Base-by-base conservation (phyloP, 1,140 invertebrate genomes). In the Potamilus streckersoni region DNA sequence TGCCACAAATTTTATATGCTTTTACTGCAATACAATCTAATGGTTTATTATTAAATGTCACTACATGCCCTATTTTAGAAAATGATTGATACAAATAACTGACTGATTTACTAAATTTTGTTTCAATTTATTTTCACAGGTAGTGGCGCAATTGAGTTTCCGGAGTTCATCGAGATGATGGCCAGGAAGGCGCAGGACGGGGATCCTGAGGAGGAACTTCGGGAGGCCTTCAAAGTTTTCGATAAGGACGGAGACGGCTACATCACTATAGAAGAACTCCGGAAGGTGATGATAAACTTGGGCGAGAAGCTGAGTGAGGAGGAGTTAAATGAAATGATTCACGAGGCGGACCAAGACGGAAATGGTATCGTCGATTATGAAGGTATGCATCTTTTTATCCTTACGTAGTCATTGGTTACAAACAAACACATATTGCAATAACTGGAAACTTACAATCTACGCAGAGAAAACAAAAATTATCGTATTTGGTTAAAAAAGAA, bases 141-240 rank as follows among this genome's bases (percentile, higher is more conserved):
- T 8, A 55, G 75, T 15, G 56, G 63, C 19, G 68, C 67, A 55
- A 16, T 77, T 2, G 65, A 77, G n/a, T 77, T 77, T 69, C 75
- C 75, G n/a, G 75, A 77, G 65, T 77, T 77, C 60, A 58, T 77
- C 59, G 68, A 63, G 15, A 20, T 77, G 14, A n/a, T 77, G 31
- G 75, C 75, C 49, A 62, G 38, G 4, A 70, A 77, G 57, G 57
- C 73, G 17, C 69, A 77, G 64, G 70, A 71, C 14, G 56, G 59
- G 20, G 75, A 77, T 38, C 70, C 75, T 23, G 75, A 77, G 58
- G 75, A 77, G 20, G 27, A 55, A 17, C 64, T 77, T 14, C 55
- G 75, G 17, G 31, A 57, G 60, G 75, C 75, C 2, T 77, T 77
- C n/a, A 65, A 67, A 63, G 69, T 73, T 20, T 77, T 77, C 56